phyloP scores from a whole-genome alignment of 2,113 vertebrate genomes.

The Notarius lentiginosus region DNA sequence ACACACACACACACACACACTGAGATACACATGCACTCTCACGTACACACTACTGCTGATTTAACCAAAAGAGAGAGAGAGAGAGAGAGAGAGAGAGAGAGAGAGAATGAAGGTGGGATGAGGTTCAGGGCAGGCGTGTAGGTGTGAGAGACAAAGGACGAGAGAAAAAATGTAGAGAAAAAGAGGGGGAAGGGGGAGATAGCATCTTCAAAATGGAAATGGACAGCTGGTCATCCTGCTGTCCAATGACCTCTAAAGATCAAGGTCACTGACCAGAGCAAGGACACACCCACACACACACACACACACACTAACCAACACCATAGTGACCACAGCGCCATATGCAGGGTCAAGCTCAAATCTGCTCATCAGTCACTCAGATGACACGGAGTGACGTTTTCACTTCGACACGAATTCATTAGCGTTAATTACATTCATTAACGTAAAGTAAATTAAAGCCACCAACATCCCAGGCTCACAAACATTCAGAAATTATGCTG shows the following conservation, averaged over 20 bases:
- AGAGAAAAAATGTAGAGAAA: slow-evolving; percentile 71
- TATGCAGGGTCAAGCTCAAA: slow-evolving; percentile 45
- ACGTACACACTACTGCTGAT: not conserved
- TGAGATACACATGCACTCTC: not conserved
- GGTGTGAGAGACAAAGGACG: slow-evolving; percentile 26
- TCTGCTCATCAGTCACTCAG: slow-evolving; percentile 7
- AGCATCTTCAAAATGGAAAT: slow-evolving; percentile 97
- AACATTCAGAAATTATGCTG: not conserved
- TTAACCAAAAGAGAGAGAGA: slow-evolving; percentile 16
- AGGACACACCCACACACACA: slow-evolving; percentile 29
- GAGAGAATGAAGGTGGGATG: slow-evolving; percentile 37
- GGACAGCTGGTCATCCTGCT: slow-evolving; percentile 97
- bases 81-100: slow-evolving; percentile 18
- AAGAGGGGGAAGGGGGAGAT: slow-evolving; percentile 63
- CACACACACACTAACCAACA: slow-evolving; percentile 29
- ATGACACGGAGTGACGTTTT: not conserved
- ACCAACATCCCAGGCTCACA: not conserved
- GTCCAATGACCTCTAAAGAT: slow-evolving; percentile 90
- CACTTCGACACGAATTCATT: slow-evolving; percentile 6
- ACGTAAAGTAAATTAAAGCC: not conserved
- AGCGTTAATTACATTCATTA: not conserved
- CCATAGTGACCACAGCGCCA: slow-evolving; percentile 21
- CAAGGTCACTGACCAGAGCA: slow-evolving; percentile 86
- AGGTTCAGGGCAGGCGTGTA: not conserved
- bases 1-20: slow-evolving; percentile 14